Base-by-base conservation (phyloP, 2,113 vertebrate species). In the Scalopus aquaticus region DNA sequence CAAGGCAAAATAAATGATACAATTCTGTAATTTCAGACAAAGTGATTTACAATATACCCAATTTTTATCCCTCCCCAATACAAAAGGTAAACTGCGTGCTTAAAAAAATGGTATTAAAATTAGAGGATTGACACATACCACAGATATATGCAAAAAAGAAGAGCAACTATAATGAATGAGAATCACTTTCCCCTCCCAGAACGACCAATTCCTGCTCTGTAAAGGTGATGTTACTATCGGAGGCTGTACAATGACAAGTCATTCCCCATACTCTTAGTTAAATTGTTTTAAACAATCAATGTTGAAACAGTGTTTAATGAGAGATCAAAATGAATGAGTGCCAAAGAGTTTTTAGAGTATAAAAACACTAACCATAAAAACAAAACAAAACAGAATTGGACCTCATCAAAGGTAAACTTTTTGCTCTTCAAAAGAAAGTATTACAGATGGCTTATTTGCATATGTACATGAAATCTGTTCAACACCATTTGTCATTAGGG, bases 11-110 rank as follows among this genome's bases (percentile, higher is more conserved):
- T 70, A 93, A 70, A 90, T 65, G 26, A 35, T 35, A 95, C 42
- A 95, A 92, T 73, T 93, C 60, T 80, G 4, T 46, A 74, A 67
- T 77, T 95, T 88, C 69, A 85, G 65, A 88, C 46, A 79, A 94
- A 54, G 30, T 49, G 39, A 88, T 44, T 89, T 86, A 73, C 2
- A 94, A 77, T 76, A 76, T 67, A 93, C n/a, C 65, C 58, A 64
- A 51, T 69, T 77, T 56, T 94, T 86, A 91, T 70, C 16, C 24
- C 84, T 88, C 24, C 73, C 22, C 19, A 97, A 85, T 88, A 95
- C 35, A 42, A 98, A 26, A 96, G 0, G 3, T 62, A 95, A 13
- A 0, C n/a, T 37, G 35, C 1, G 39, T 82, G 67, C 96, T 76
- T 77, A 30, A 44, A 73, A 76, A 73, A 78, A 17, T 12, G 90